These are phyloP conservation scores for Platalea minor DNA, from an alignment of 2,797 vertebrate genomes.

Conservation along the genomic window DNA sequence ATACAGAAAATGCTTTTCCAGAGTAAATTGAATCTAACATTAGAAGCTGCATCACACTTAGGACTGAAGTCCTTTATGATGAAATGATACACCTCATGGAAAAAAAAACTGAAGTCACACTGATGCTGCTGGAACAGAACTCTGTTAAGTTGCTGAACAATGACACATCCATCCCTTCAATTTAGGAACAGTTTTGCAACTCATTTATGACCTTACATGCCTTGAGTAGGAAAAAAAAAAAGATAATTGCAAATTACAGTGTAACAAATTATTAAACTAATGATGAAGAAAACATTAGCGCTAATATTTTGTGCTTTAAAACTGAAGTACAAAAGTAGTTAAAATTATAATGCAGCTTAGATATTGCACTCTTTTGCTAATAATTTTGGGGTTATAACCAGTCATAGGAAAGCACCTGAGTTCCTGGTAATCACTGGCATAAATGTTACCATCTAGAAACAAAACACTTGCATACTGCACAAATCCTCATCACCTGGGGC, in stretches of 20 bases:
- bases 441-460: neutral
- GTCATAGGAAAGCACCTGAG: neutral
- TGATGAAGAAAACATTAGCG: neutral
- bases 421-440: neutral
- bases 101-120: neutral
- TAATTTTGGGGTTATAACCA: neutral
- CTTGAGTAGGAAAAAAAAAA: neutral
- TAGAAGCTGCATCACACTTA: neutral
- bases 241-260: neutral
- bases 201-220: neutral
- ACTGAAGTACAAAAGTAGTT: neutral
- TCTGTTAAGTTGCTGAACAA: neutral
- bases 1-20: neutral
- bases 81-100: neutral
- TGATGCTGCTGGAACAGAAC: neutral
- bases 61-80: neutral
- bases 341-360: neutral
- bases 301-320: neutral
- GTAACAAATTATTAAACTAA: neutral
- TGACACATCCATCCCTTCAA: neutral
- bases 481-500: neutral
- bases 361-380: neutral
- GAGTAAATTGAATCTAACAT: neutral
- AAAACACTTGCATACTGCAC: neutral
- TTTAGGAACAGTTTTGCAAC: neutral